Base-by-base conservation (phyloP, 1,140 invertebrate genomes). In the Oryctes rhinoceros region DNA sequence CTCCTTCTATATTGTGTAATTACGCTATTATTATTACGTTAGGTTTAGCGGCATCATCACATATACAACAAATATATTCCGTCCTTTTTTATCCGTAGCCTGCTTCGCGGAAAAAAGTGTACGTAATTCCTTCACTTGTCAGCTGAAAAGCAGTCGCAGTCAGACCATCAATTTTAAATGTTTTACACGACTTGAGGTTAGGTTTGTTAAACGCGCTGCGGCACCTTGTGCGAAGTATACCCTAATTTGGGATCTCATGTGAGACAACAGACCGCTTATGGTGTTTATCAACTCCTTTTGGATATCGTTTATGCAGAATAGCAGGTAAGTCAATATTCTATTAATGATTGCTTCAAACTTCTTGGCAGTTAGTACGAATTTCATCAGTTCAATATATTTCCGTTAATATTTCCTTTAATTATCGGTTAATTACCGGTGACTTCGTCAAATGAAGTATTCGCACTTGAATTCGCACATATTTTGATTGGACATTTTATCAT, bases 181-280 rank as follows among this genome's bases (percentile, higher is more conserved):
- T 71, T 71, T 71, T 71, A 24, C 65, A 71, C 65, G 20, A 37
- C 24, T 35, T 30, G 65, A 71, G 65, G 65, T 71, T 71, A 71
- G 53, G 53, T 71, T 35, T 71, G 24, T 59, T n/a, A n/a, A 59
- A 18, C 53, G 53, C 18, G 18, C 13, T n/a, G 18, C 53, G 53
- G 18, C 15, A 18, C 53, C 15, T 3, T 6, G 15, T 18, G 53
- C 15, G 53, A 59, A 35, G 18, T 71, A 71, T 71, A 71, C 20
- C 65, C 65, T 24, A 35, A 35, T 71, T 30, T 71, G 15, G 65
- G 65, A 24, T 71, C 65, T 15, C 30, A 71, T 71, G 65, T 71
- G 35, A 71, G 24, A 37, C 6, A 4, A 71, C 20, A 15, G 37
- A 35, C 13, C 10, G 65, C 65, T 24, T 71, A 71, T 71, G 65